Evolutionary conservation across 2,113 vertebrate species (phyloP).

Genomic region (Ailurus styani): DNA sequence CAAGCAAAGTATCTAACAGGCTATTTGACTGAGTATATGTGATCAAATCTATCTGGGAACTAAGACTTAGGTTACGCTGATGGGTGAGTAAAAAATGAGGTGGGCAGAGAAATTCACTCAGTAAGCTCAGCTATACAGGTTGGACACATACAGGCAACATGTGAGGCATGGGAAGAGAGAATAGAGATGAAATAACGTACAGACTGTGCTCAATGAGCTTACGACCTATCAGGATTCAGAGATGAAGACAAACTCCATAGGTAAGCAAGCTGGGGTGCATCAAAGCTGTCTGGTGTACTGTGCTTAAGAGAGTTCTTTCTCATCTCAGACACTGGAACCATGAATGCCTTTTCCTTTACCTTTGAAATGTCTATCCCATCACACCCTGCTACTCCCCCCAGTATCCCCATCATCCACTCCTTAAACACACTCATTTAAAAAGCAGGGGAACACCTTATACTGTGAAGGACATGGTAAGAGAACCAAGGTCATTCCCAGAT

Average conservation of each 20-base stretch:
- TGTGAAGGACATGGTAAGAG: neutral
- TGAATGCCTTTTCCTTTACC: neutral
- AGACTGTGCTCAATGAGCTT: neutral
- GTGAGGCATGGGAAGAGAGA: neutral
- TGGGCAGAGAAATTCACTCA: neutral
- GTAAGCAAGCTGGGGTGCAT: neutral
- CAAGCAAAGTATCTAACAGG: neutral
- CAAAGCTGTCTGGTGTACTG: neutral
- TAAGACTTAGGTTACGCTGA: neutral
- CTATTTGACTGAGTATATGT: neutral
- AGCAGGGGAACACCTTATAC: neutral
- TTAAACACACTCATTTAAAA: neutral
- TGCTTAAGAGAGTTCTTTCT: neutral
- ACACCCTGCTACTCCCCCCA: neutral
- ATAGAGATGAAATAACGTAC: neutral
- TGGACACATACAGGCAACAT: fast-evolving
- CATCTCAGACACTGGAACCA: neutral
- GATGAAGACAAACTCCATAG: neutral
- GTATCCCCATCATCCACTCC: neutral
- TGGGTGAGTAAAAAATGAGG: neutral
- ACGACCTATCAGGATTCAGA: neutral
- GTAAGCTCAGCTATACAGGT: neutral
- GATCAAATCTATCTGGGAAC: neutral
- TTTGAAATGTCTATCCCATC: neutral
- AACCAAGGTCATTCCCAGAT: neutral